Conservation (phyloP, 2,888 invertebrate species). For the Aradus depressus region DNA sequence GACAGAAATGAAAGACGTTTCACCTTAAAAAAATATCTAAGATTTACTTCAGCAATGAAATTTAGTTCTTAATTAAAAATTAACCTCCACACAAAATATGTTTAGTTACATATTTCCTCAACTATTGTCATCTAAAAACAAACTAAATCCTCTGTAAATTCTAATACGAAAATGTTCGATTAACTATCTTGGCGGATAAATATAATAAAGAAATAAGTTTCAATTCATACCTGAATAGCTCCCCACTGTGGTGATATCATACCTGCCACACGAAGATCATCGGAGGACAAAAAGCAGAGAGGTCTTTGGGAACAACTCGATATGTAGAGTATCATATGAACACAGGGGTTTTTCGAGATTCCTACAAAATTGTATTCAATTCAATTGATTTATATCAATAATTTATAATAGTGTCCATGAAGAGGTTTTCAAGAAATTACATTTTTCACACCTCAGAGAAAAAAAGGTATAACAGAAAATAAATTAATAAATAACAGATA, state of each 20-base stretch:
- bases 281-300: slow-evolving; percentile 52
- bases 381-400: not conserved
- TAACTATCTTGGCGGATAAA: too few relatives aligned
- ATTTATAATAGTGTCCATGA: not conserved
- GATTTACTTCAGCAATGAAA: too few relatives aligned
- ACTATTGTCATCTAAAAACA: too few relatives aligned
- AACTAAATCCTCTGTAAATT: too few relatives aligned
- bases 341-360: slow-evolving; percentile 64
- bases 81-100: too few relatives aligned
- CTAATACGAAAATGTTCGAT: too few relatives aligned
- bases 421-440: not conserved
- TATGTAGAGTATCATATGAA: slow-evolving; percentile 76
- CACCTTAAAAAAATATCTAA: too few relatives aligned
- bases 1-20: too few relatives aligned
- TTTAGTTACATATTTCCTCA: too few relatives aligned
- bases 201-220: too few relatives aligned
- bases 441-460: too few relatives aligned
- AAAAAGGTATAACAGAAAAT: not conserved
- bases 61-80: too few relatives aligned
- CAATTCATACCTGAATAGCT: slow-evolving; percentile 68
- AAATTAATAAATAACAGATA: not conserved
- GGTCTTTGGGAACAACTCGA: slow-evolving; percentile 63
- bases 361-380: slow-evolving; percentile 49
- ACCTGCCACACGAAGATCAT: slow-evolving; percentile 41
- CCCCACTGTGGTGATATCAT: slow-evolving; percentile 86